Percentiles rank a stretch among this genome's conserved stretches.
Conservation (phyloP, 2,113 vertebrate species). For the Chaetorhynchus papuensis region DNA sequence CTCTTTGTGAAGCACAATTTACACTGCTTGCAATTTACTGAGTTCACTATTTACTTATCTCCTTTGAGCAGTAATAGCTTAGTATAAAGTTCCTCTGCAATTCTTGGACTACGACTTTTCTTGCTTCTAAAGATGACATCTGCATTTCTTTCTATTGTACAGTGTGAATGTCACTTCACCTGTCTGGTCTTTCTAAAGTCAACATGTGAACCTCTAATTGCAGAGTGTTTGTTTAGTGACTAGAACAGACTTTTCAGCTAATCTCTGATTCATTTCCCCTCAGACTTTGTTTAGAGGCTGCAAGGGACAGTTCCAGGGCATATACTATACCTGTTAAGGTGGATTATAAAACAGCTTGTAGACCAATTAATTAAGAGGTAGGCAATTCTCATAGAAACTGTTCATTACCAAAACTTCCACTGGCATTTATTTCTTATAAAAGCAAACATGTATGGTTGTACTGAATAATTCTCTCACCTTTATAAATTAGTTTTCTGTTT, state of each 20-base stretch:
- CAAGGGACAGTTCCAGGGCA: background rate
- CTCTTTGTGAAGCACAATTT: background rate
- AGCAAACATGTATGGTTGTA: background rate
- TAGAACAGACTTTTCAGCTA: background rate
- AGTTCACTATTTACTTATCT: conserved; percentile 5
- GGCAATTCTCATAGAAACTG: background rate
- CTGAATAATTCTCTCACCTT: background rate
- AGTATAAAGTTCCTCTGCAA: background rate
- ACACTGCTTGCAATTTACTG: background rate
- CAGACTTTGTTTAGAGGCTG: background rate
- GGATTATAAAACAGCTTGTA: background rate
- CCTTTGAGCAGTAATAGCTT: background rate
- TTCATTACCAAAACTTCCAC: background rate
- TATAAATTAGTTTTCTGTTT: background rate
- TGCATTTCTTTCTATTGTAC: background rate
- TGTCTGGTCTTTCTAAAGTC: background rate
- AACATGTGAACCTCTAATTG: background rate
- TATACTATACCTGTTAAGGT: background rate
- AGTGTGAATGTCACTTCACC: background rate
- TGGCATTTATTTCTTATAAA: background rate
- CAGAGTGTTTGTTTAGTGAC: background rate
- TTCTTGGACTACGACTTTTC: background rate
- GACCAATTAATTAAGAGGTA: background rate
- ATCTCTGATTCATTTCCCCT: background rate
- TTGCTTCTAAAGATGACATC: background rate